Conservation (phyloP, 2,113 vertebrate species). For the Mus spicilegus region DNA sequence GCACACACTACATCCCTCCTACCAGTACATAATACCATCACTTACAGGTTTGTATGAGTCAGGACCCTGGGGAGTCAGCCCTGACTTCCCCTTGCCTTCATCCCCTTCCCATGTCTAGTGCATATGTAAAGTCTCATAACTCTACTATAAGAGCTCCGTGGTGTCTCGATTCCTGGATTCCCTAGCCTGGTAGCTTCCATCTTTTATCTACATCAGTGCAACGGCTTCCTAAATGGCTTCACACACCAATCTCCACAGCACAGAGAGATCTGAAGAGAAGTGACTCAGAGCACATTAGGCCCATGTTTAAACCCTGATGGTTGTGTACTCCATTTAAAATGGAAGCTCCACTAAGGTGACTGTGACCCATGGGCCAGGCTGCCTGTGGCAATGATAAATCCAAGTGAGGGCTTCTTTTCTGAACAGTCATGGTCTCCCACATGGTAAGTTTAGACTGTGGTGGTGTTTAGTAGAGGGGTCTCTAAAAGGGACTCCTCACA, state of each 20-base stretch:
- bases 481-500: background rate
- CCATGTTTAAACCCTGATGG: background rate
- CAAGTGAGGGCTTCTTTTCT: background rate
- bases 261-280: background rate
- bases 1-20: background rate
- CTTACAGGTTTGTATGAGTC: background rate
- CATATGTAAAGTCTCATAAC: background rate
- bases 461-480: background rate
- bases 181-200: background rate
- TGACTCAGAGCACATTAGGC: background rate
- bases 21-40: background rate
- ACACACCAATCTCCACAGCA: background rate
- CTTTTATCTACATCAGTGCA: background rate
- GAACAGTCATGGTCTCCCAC: constrained; percentile 1
- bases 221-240: background rate
- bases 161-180: fast-evolving
- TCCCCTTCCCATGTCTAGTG: background rate
- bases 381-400: background rate
- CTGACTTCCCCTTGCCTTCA: background rate
- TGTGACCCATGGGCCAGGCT: no score
- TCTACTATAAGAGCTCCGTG: background rate
- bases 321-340: background rate
- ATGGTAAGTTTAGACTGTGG: background rate
- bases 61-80: background rate
- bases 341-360: background rate